Percentiles rank a stretch among this genome's conserved stretches.
Evolutionary conservation across 2,113 vertebrate species (phyloP).

Genomic region (Psilopogon haemacephalus): DNA sequence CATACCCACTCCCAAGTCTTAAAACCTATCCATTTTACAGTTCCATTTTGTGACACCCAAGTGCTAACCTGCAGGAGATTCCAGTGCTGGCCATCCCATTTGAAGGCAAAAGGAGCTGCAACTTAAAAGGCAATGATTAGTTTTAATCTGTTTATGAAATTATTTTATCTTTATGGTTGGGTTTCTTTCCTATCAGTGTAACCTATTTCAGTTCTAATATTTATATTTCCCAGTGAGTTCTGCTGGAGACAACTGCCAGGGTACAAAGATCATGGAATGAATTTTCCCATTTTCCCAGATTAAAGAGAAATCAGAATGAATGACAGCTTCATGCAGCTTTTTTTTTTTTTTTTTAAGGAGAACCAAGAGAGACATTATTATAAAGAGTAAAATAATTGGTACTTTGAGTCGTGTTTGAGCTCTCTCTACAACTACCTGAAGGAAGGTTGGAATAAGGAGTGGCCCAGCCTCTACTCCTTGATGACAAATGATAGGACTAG

Average conservation of each 20-base stretch:
- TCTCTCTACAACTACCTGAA: too few species aligned
- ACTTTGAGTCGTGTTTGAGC: neutral
- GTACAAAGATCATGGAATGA: neutral
- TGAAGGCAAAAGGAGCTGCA: neutral
- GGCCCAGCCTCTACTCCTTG: too few species aligned
- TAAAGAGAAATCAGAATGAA: neutral
- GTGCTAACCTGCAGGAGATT: neutral
- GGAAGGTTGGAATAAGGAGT: too few species aligned
- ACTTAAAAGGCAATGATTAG: neutral
- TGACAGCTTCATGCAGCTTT: neutral
- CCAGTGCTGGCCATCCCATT: neutral
- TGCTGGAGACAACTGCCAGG: neutral
- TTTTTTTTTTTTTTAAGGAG: neutral
- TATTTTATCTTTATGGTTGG: neutral
- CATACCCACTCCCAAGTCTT: too few species aligned
- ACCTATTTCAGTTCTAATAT: neutral
- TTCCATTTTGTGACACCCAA: neutral
- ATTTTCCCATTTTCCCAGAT: neutral
- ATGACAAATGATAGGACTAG: too few species aligned
- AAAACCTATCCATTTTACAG: neutral
- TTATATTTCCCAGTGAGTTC: neutral
- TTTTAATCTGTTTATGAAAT: neutral
- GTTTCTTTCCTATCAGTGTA: neutral
- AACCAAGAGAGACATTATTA: conserved; percentile 12
- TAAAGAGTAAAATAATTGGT: conserved; percentile 39